Base-by-base conservation (phyloP, 2,888 invertebrate genomes). In the Vanessa cardui region DNA sequence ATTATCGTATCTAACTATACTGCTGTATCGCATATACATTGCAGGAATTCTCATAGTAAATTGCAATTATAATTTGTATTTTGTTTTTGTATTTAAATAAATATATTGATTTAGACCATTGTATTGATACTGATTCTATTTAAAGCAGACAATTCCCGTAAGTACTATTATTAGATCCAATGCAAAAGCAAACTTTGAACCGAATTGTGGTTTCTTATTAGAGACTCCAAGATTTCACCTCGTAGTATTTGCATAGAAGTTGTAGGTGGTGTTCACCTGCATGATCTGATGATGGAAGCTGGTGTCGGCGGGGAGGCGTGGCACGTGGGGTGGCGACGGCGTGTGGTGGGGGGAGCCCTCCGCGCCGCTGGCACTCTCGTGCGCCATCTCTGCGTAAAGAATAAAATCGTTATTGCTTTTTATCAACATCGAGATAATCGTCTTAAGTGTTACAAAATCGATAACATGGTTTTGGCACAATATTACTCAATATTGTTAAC, bases 201-300 rank as follows among this genome's bases (percentile, higher is more conserved):
- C 5, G 21, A 49, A 31, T 49, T 49, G 15, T 61, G 33, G 39
- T 39, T 39, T 39, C 39, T 31, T 39, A 46, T 60, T 21, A 54
- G 26, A 60, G 60, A 54, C 60, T 52, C 46, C 59, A 54, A 46
- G 46, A 81, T 80, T 83, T 82, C 82, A 83, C 80, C 82, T 82
- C 83, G 81, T 50, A 33, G 52, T 26, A 69, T 20, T 6, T 2
- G 18, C 4, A 33, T 26, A 31, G 6, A 20, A 16, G 1, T n/a
- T 16, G 18, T 39, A 12, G 3, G 31, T 12, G 56, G 6, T 49
- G 39, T 54, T 66, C 52, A 95, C 95, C 94, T 95, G 94, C 88
- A 95, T 90, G 81, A 95, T 95, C 87, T 95, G 95, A 76, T 95
- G 95, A 79, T 95, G 95, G 82, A 95, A 94, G 81, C 93, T 93